Conservation (phyloP, 2,113 vertebrate species). For the Platichthys flesus region DNA sequence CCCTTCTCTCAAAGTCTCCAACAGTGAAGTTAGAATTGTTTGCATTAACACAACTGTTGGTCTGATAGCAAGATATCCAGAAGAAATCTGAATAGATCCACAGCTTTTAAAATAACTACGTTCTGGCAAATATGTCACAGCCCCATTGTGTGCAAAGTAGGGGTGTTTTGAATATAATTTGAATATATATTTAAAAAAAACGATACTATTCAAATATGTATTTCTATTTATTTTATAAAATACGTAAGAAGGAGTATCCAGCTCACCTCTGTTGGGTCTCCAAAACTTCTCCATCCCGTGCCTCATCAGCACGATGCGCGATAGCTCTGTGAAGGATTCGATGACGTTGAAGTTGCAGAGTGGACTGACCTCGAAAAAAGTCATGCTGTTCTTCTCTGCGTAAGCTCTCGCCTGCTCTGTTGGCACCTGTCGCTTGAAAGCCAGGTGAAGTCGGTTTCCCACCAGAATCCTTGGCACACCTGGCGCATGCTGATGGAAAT, state of each 20-base stretch:
- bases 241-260: not conserved
- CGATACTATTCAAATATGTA: no score
- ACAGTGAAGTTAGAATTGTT: no score
- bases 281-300: slow-evolving; percentile 99
- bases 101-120: not conserved
- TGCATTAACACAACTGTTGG: no score
- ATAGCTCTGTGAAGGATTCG: slow-evolving; percentile 97
- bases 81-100: not conserved
- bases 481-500: slow-evolving; percentile 88
- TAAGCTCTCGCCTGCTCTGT: slow-evolving; percentile 96
- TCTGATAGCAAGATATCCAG: no score
- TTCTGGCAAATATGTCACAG: not conserved
- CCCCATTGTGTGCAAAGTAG: no score
- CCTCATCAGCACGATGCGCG: slow-evolving; percentile 97
- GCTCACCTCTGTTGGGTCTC: slow-evolving; percentile 94
- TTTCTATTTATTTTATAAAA: no score
- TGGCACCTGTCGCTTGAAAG: slow-evolving; percentile 96
- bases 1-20: no score
- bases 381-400: slow-evolving; percentile 98
- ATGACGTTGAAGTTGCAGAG: slow-evolving; percentile 99
- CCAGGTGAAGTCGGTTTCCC: slow-evolving; percentile 95
- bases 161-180: no score
- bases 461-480: slow-evolving; percentile 97
- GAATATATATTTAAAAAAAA: no score
- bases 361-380: slow-evolving; percentile 98